A percentile compares a stretch with the other conserved stretches of the same genome.
Evolutionary conservation across 2,113 vertebrate genomes (phyloP).

Genomic region (Oncorhynchus nerka): DNA sequence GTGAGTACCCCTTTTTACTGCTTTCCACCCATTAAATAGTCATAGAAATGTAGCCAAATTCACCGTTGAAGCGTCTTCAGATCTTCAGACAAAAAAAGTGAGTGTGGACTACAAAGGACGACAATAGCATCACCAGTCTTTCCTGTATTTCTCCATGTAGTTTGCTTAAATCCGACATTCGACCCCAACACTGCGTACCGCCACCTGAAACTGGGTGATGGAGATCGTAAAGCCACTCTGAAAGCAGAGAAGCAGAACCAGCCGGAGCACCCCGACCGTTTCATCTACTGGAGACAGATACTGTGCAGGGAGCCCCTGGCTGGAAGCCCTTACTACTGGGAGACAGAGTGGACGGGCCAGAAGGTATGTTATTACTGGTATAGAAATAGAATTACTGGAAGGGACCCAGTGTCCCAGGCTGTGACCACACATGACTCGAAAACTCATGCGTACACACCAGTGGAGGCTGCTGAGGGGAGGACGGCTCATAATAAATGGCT

Average conservation of each 20-base stretch:
- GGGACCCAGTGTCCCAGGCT: background rate
- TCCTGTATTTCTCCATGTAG: conserved; percentile 37
- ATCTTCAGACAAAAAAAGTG: conserved; percentile 15
- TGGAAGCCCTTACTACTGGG: conserved; percentile 77
- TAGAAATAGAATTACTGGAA: background rate
- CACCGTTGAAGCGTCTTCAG: background rate
- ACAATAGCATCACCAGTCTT: background rate
- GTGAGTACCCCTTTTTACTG: conserved; percentile 52
- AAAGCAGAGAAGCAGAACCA: conserved; percentile 64
- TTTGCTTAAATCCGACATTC: conserved; percentile 68
- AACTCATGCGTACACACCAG: too few species aligned
- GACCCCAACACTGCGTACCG: conserved; percentile 69
- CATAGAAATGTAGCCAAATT: too few species aligned
- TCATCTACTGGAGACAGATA: conserved; percentile 76
- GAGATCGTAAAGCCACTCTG: conserved; percentile 60
- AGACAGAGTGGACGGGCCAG: conserved; percentile 75
- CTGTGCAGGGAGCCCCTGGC: conserved; percentile 69
- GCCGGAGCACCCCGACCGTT: conserved; percentile 67
- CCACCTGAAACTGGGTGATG: conserved; percentile 65
- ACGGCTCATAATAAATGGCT: too few species aligned
- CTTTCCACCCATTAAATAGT: background rate
- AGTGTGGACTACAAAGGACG: too few species aligned
- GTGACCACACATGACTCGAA: too few species aligned
- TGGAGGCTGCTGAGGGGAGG: too few species aligned
- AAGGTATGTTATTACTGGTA: conserved; percentile 53